phyloP scores from a whole-genome alignment of 2,888 invertebrate species.

The Morpho achilles region DNA sequence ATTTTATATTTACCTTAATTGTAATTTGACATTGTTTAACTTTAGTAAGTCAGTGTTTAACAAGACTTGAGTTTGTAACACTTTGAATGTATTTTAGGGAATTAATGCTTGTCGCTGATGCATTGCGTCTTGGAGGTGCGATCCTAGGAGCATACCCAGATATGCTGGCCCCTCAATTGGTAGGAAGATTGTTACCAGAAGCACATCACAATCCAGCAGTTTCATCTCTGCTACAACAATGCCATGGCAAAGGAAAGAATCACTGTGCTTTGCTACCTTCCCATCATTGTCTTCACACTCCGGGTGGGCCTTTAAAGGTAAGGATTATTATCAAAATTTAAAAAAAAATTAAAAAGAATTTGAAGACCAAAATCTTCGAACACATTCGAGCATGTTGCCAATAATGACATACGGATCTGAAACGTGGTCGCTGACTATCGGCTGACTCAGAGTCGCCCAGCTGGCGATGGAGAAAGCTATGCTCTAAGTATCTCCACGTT shows the following conservation, averaged over 20 bases:
- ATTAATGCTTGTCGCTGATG: constrained; percentile 95
- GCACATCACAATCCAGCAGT: constrained; percentile 84
- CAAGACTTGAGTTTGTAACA: too few species aligned
- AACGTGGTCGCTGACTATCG: too few species aligned
- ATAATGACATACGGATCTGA: too few species aligned
- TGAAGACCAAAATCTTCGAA: too few species aligned
- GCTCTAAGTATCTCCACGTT: too few species aligned
- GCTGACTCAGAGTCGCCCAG: too few species aligned
- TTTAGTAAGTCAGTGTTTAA: not conserved
- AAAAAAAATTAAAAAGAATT: too few species aligned
- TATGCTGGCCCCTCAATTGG: constrained; percentile 96
- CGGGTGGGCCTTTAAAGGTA: constrained; percentile 98
- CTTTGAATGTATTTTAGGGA: constrained; percentile 78
- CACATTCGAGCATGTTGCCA: too few species aligned
- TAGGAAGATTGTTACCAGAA: constrained; percentile 95
- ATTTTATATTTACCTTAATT: too few species aligned
- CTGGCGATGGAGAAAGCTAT: too few species aligned
- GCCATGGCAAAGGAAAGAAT: constrained; percentile 92
- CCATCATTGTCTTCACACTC: constrained; percentile 98
- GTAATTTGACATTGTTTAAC: not conserved
- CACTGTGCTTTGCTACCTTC: constrained; percentile 95
- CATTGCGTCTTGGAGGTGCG: constrained; percentile 95
- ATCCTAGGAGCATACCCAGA: constrained; percentile 94
- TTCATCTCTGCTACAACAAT: constrained; percentile 92
- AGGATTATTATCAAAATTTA: too few species aligned